Evolutionary conservation across 1,140 invertebrate species (phyloP), one percentile per base, ranked within the genome.

Genomic region (Prorops nasuta): DNA sequence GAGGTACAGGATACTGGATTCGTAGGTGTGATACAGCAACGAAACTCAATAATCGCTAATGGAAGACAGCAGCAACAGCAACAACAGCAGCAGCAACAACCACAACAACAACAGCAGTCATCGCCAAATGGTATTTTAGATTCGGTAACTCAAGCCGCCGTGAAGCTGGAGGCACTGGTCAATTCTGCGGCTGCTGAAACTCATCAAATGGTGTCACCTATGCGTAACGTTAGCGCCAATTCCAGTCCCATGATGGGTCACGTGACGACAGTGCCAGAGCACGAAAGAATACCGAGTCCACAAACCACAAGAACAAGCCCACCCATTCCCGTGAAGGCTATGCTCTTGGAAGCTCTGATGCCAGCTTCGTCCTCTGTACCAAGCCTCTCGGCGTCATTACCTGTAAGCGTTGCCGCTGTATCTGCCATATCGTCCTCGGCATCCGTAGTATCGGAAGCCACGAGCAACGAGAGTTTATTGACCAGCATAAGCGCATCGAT

Each of bases 81-180:
- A 68, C 81, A 67, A 69, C 68, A 47, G 69, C 83, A n/a, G 53
- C 82, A 28, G 66, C 45, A 44, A 64, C 78, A 2, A 70, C n/a
- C 2, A 21, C 18, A 1, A 48, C 37, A 44, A 76, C 78, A 42
- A 72, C 76, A 9, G 71, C 77, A 21, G 69, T 80, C 48, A 76
- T 79, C 51, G 69, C 74, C 14, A 78, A 12, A 20, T 2, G 16
- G 72, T 34, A 79, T 82, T 14, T 57, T 80, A 28, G 67, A 28
- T 57, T 72, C 17, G 14, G 24, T 12, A 28, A 57, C 36, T 37
- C 51, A 40, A 31, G 77, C 78, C 45, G 75, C 79, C 2, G 79
- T 77, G 15, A 84, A 84, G 58, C 67, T 86, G 7, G 84, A 87
- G 54, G 81, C 80, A 20, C 70, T 87, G 7, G 83, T 86, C 1